A percentile compares a stretch with the other conserved stretches of the same genome.
Evolutionary conservation across 1,140 invertebrate genomes (phyloP).

Genomic region (Physella acuta): DNA sequence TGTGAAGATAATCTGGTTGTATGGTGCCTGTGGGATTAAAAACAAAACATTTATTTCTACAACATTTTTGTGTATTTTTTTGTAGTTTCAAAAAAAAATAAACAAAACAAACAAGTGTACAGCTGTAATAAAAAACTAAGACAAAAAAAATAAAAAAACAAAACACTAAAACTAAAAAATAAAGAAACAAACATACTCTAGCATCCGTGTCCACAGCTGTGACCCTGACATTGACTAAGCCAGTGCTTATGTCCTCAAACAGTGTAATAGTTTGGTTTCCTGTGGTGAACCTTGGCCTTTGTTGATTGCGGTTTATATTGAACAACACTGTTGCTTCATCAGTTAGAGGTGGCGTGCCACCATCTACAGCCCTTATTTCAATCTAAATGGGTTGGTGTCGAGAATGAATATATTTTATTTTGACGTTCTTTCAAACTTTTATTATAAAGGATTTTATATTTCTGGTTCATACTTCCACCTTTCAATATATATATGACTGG

Average conservation of each 20-base stretch:
- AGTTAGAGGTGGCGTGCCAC: conserved; percentile 39
- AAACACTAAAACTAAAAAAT: too few species aligned
- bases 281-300: conserved; percentile 33
- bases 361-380: conserved; percentile 44
- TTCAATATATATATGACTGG: too few species aligned
- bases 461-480: too few species aligned
- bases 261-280: conserved; percentile 13
- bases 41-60: too few species aligned
- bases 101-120: too few species aligned
- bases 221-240: conserved; percentile 50
- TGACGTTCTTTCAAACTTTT: too few species aligned
- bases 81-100: too few species aligned
- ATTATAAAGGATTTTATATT: too few species aligned
- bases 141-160: too few species aligned
- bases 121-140: too few species aligned
- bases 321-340: conserved; percentile 37
- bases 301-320: conserved; percentile 44
- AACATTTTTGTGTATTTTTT: too few species aligned
- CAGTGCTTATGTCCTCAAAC: conserved; percentile 1
- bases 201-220: conserved; percentile 63
- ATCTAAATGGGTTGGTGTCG: conserved; percentile 38
- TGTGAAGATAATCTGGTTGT: conserved; percentile 29
- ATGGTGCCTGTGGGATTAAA: conserved; percentile 29
- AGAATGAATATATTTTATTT: too few species aligned
- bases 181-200: conserved; percentile 27